phyloP scores from a whole-genome alignment of 2,113 vertebrate genomes.

The Perca schrenkii region DNA sequence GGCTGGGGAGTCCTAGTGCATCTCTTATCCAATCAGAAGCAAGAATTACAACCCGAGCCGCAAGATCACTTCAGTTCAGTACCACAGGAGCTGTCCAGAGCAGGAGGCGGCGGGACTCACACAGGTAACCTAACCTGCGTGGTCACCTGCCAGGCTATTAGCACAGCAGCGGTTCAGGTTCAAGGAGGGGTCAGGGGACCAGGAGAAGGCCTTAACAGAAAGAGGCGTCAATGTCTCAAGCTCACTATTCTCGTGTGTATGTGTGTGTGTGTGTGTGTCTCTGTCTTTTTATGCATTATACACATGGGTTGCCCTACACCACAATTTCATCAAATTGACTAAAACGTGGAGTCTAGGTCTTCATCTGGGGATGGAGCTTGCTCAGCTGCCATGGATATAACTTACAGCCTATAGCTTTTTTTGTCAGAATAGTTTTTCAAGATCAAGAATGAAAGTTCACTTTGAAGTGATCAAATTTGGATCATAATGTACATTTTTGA shows the following conservation, averaged over 20 bases:
- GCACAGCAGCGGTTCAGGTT: constrained; percentile 20
- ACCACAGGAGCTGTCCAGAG: constrained; percentile 58
- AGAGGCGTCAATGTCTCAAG: not conserved
- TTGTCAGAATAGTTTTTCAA: not conserved
- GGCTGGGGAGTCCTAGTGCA: not conserved
- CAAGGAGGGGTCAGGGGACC: constrained; percentile 33
- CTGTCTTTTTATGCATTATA: not conserved
- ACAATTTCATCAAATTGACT: not conserved
- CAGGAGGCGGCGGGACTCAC: not conserved
- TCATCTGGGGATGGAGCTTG: not conserved
- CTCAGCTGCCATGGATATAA: no score
- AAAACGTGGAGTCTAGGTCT: not conserved
- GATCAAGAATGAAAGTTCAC: not conserved
- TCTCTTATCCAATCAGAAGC: constrained; percentile 56
- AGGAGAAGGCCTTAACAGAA: not conserved
- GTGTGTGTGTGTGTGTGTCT: not conserved
- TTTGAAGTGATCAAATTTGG: not conserved
- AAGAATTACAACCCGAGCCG: not conserved
- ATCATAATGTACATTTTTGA: not conserved
- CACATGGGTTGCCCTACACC: no score
- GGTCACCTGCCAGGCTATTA: not conserved
- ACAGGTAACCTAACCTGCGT: constrained; percentile 38
- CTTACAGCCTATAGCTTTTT: no score
- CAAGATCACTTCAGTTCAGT: constrained; percentile 10
- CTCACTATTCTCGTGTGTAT: not conserved